Base-by-base conservation (phyloP, 2,888 invertebrate species). In the Stenchaetothrips biformis region DNA sequence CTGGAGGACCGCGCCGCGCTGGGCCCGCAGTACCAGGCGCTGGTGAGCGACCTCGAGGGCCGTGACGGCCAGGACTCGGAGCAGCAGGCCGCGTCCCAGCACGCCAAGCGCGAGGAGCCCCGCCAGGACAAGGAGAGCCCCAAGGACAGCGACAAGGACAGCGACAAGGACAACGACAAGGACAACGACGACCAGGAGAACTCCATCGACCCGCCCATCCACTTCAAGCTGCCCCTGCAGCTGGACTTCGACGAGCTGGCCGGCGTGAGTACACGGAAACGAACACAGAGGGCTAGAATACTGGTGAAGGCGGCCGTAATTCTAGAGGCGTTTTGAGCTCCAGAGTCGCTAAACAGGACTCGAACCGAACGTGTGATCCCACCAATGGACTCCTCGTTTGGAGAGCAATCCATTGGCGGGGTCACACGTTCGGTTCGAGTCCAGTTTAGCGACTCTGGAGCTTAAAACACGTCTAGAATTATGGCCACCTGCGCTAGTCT, bases 221-320 rank as follows among this genome's bases (percentile, higher is more conserved):
- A 90, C 84, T 90, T 93, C 85, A 93, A 93, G 86, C 88, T 95
- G 86, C 95, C 95, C 81, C 89, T 95, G 81, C 93, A 94, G 86
- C 90, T 95, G 85, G 94, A 95, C 87, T 90, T 95, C 82, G 94
- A 95, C 84, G 94, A 95, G 82, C 89, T 95, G 81, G 94, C 94
- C 48, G 93, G 93, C 77, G 93, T 91, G 90, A 91, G 86, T 87
- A 82, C 82, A 80, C 21, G 13, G 16, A 77, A 48, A 77, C 81
- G n/a, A 37, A 37, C 37, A 37, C n/a, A n/a, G n/a, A n/a, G n/a
- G n/a, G n/a, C n/a, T n/a, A n/a, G n/a, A n/a, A n/a, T n/a, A n/a
- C n/a, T n/a, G n/a, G n/a, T n/a, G n/a, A n/a, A n/a, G n/a, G n/a
- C n/a, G n/a, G n/a, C n/a, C n/a, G n/a, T n/a, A n/a, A n/a, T n/a